These are phyloP conservation scores for Falco novaeseelandiae DNA, from an alignment of 2,797 vertebrate genomes.

Conservation along the genomic window DNA sequence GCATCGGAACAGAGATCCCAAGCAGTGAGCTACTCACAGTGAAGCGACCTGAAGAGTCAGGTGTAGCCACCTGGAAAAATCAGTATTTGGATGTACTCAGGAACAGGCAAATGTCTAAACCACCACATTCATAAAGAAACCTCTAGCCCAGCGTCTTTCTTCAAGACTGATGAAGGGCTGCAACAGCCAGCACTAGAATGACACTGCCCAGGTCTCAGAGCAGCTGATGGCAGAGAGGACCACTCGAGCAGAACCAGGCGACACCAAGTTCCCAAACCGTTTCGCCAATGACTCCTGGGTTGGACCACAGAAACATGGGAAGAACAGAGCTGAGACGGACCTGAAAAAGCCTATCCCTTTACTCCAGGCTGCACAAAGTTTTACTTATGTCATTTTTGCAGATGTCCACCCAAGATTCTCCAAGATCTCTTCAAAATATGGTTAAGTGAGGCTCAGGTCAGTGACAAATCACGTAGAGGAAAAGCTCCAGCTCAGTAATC, in stretches of 20 bases:
- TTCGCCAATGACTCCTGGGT: neutral
- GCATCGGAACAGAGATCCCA: neutral
- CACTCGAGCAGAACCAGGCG: neutral
- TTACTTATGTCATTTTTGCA: neutral
- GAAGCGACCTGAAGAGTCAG: neutral
- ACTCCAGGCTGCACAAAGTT: neutral
- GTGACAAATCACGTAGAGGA: neutral
- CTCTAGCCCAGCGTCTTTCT: neutral
- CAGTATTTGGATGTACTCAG: neutral
- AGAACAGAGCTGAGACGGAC: neutral
- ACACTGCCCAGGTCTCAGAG: neutral
- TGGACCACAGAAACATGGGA: neutral
- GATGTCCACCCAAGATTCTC: neutral
- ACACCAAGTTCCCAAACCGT: neutral
- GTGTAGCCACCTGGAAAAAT: neutral
- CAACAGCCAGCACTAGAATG: neutral
- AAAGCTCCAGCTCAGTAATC: neutral
- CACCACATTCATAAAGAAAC: neutral
- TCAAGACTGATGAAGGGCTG: neutral
- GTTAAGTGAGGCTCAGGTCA: neutral
- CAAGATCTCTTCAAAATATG: neutral
- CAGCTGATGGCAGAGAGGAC: neutral
- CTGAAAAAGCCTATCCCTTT: neutral
- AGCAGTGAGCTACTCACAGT: neutral
- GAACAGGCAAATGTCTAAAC: neutral